A percentile compares a stretch with the other conserved stretches of the same genome.
Evolutionary conservation across 2,797 vertebrate genomes (phyloP).

Genomic region (Tenualosa ilisha): DNA sequence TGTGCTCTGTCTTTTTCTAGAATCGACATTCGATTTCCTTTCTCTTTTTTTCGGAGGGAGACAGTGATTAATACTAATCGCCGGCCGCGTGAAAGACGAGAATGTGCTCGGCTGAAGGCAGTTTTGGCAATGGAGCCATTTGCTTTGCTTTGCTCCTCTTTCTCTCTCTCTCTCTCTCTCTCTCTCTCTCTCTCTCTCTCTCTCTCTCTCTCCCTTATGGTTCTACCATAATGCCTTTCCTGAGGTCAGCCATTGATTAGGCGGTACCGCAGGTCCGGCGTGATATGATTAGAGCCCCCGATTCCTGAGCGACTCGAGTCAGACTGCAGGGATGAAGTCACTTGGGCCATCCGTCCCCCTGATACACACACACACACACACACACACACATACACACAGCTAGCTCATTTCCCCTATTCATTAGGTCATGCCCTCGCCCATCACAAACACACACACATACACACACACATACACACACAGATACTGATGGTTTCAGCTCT

Average conservation of each 20-base stretch:
- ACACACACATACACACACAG: neutral
- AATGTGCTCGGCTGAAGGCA: conserved; percentile 51
- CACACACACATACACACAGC: neutral
- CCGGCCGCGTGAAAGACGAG: conserved; percentile 61
- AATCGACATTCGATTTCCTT: conserved; percentile 12
- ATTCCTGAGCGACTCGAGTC: conserved; percentile 66
- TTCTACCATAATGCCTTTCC: conserved; percentile 74
- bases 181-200: neutral
- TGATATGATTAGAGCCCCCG: conserved; percentile 78
- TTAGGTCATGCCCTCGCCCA: neutral
- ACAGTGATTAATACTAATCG: conserved; percentile 54
- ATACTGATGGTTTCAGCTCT: neutral
- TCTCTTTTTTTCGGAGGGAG: conserved; percentile 29
- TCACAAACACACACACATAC: neutral
- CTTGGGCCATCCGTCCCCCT: conserved; percentile 48
- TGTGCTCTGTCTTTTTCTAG: conserved; percentile 7
- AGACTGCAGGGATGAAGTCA: conserved; percentile 70
- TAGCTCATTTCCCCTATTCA: neutral
- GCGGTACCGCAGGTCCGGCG: conserved; percentile 68
- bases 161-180: neutral
- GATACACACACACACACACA: neutral
- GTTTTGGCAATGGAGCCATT: conserved; percentile 67
- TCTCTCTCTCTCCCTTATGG: neutral
- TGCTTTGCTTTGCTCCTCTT: conserved; percentile 62
- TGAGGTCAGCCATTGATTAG: conserved; percentile 77